These are phyloP conservation scores for Ameiurus melas DNA, from an alignment of 2,113 vertebrate genomes.

Conservation along the genomic window DNA sequence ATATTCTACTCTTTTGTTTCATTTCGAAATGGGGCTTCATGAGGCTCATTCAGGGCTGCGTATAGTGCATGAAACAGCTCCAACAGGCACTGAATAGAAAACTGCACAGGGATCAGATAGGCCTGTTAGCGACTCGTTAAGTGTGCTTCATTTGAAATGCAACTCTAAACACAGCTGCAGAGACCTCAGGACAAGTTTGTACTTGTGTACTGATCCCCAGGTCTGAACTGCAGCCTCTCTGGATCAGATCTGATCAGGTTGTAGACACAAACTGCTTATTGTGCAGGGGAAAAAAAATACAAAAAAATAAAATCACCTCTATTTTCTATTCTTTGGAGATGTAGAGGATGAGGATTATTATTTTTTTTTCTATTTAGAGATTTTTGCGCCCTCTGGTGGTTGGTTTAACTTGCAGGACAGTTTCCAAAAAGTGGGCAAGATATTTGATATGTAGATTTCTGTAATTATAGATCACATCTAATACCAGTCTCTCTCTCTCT, in stretches of 20 bases:
- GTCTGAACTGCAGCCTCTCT: neutral
- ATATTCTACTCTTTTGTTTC: neutral
- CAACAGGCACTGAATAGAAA: constrained; percentile 25
- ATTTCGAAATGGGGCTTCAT: neutral
- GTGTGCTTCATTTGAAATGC: constrained; percentile 21
- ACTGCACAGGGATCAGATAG: neutral
- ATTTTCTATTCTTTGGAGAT: neutral
- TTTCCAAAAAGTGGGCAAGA: too few relatives aligned
- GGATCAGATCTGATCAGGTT: neutral
- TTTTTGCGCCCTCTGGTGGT: neutral
- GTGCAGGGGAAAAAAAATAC: neutral
- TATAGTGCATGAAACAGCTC: neutral
- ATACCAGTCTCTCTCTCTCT: too few relatives aligned
- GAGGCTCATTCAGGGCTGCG: neutral
- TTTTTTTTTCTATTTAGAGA: too few relatives aligned
- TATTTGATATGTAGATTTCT: too few relatives aligned
- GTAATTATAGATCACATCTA: too few relatives aligned
- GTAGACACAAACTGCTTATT: neutral
- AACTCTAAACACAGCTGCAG: neutral
- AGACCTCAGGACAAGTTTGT: neutral
- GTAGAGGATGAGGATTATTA: too few relatives aligned
- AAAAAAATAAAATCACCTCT: neutral
- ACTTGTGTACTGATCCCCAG: neutral
- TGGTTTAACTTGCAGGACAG: neutral
- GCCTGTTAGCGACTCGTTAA: constrained; percentile 37